phyloP scores from a whole-genome alignment of 2,113 vertebrate genomes.

The Triplophysa tibetana region DNA sequence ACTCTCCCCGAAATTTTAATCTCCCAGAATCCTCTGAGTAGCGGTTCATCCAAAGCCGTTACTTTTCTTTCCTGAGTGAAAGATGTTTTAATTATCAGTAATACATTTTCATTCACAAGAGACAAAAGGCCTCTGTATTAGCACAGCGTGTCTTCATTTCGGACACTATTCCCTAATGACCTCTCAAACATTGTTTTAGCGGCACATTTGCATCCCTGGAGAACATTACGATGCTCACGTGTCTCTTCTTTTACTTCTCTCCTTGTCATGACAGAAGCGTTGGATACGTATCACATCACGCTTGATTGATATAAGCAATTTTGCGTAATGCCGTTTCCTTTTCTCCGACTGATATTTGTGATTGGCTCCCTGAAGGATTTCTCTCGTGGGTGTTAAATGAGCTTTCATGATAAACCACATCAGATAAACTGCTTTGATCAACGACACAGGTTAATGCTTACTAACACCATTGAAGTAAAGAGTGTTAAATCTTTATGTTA shows the following conservation, averaged over 20 bases:
- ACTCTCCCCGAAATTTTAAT: background rate
- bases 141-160: constrained; percentile 33
- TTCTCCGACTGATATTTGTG: constrained; percentile 26
- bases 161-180: constrained; percentile 41
- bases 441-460: constrained; percentile 1
- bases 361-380: constrained; percentile 22
- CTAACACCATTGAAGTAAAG: constrained; percentile 25
- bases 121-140: constrained; percentile 40
- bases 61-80: constrained; percentile 30
- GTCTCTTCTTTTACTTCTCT: constrained; percentile 15
- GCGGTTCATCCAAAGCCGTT: background rate
- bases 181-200: constrained; percentile 16
- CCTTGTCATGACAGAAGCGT: constrained; percentile 12
- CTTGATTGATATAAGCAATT: constrained; percentile 40
- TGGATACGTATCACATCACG: constrained; percentile 15
- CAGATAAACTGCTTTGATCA: constrained; percentile 23
- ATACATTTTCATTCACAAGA: constrained; percentile 44
- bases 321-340: constrained; percentile 5
- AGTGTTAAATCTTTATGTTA: constrained; percentile 13
- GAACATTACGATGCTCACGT: background rate
- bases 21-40: background rate
- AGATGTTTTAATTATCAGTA: constrained; percentile 38
- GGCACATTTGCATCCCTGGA: constrained; percentile 28
- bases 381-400: background rate
- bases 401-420: constrained; percentile 6